These are phyloP conservation scores for Lethrus apterus DNA, from an alignment of 1,140 invertebrate species.

Conservation along the genomic window DNA sequence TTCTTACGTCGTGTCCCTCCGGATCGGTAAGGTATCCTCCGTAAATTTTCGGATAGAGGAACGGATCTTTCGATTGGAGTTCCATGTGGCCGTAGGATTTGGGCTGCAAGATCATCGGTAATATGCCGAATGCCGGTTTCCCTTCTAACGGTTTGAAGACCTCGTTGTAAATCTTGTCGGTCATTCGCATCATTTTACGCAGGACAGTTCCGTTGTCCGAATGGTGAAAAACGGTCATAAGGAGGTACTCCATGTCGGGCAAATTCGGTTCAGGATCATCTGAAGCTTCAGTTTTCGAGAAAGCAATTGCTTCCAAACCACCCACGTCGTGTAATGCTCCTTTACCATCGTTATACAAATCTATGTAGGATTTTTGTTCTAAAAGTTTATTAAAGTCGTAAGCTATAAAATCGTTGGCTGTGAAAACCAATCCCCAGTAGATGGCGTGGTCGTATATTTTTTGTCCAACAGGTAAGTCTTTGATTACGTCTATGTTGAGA, in stretches of 20 bases:
- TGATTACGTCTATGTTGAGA: conserved; percentile 38
- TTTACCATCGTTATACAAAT: conserved; percentile 6
- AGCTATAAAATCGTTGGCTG: conserved; percentile 10
- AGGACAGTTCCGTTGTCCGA: no score
- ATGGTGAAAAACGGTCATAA: conserved; percentile 35
- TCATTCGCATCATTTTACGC: conserved; percentile 37
- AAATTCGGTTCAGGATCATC: conserved; percentile 48
- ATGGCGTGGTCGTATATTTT: conserved; percentile 6
- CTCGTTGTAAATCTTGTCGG: conserved; percentile 37
- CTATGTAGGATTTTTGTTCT: not conserved
- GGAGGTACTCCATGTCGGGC: conserved; percentile 53
- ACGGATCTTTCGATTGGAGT: conserved; percentile 50
- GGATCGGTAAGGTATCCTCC: conserved; percentile 53
- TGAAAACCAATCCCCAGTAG: conserved; percentile 13
- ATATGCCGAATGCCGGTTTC: conserved; percentile 33
- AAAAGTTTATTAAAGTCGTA: conserved; percentile 4
- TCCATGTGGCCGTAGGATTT: conserved; percentile 52
- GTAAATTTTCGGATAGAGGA: conserved; percentile 53
- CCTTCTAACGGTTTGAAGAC: conserved; percentile 37
- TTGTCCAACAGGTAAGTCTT: conserved; percentile 9
- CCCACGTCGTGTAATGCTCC: conserved; percentile 16
- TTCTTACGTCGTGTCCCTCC: conserved; percentile 37
- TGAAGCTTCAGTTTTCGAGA: no score
- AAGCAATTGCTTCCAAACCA: not conserved
- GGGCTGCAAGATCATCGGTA: conserved; percentile 62